Base-by-base conservation (phyloP, 2,888 invertebrate species). In the Pandemis cinnamomeana region DNA sequence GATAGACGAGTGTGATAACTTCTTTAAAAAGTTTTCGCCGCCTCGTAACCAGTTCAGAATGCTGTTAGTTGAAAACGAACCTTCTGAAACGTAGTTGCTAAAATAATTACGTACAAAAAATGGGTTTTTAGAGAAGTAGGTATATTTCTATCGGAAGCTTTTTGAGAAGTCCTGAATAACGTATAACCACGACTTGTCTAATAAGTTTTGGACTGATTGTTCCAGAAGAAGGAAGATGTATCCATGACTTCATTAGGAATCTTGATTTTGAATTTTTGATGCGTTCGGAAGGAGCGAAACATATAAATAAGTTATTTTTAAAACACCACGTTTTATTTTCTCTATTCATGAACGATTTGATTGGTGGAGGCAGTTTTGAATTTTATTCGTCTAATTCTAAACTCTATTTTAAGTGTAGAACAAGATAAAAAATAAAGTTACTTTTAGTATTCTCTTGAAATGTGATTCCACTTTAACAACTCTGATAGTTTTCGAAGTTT, bases 401-500 rank as follows among this genome's bases (percentile, higher is more conserved):
- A 20, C 53, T 15, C 7, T 7, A 55, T 55, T 20, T 15, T 7
- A 55, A 55, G 11, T n/a, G 53, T 53, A n/a, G 11, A 20, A 63
- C 46, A 44, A 63, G 7, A 27, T 46, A 15, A 44, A 63, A 63
- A 20, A 20, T 46, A 44, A n/a, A 44, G 42, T 8, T 1, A 46
- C 44, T 15, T 63, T 63, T n/a, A 11, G 6, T 20, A 27, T 46
- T 11, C 11, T 11, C 42, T 20, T 13, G 13, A 46, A 46, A 46
- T 11, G 63, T 20, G 44, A 44, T 63, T 63, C 15, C 7, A 63
- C 15, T 42, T 20, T 64, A 55, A 20, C 55, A 55, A 64, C 27
- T 64, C 36, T 36, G 5, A 64, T 36, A 64, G 48, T 64, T 64
- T 48, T n/a, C 27, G 7, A 48, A 55, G 13, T 13, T 64, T 48